Conservation (phyloP, 2,113 vertebrate genomes). For the Oncorhynchus kisutch region DNA sequence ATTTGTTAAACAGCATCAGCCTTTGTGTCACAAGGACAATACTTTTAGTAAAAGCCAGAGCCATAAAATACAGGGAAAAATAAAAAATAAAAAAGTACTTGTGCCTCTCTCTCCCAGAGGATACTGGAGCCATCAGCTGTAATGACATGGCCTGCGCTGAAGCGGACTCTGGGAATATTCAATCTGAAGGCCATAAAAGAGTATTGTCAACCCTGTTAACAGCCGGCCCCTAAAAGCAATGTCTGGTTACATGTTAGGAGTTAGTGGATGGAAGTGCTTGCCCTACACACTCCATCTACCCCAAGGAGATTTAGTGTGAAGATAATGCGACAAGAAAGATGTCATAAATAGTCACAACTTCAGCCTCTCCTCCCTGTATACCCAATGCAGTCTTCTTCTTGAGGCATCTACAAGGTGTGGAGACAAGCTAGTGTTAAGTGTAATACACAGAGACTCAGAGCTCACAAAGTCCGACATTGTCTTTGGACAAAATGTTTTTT, state of each 20-base stretch:
- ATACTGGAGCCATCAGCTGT: slow-evolving; percentile 73
- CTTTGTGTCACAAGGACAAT: neutral
- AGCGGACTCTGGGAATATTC: slow-evolving; percentile 70
- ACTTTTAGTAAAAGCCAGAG: slow-evolving; percentile 33
- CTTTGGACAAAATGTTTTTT: slow-evolving; percentile 41
- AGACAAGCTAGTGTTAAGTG: slow-evolving; percentile 72
- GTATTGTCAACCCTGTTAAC: slow-evolving; percentile 76
- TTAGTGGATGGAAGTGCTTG: slow-evolving; percentile 67
- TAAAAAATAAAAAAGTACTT: slow-evolving; percentile 58
- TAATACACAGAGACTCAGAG: slow-evolving; percentile 69
- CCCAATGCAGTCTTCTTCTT: slow-evolving; percentile 54
- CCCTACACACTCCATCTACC: slow-evolving; percentile 68
- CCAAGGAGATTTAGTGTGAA: slow-evolving; percentile 75
- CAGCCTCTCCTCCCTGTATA: slow-evolving; percentile 52
- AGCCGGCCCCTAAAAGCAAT: slow-evolving; percentile 76
- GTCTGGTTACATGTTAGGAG: slow-evolving; percentile 73
- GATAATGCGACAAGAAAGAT: slow-evolving; percentile 78
- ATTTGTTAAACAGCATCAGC: neutral
- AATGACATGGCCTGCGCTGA: slow-evolving; percentile 68
- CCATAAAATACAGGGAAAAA: slow-evolving; percentile 52
- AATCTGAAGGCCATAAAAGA: slow-evolving; percentile 74
- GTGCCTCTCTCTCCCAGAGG: slow-evolving; percentile 59
- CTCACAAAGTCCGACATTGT: slow-evolving; percentile 57
- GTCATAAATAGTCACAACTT: slow-evolving; percentile 73
- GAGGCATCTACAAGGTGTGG: slow-evolving; percentile 73